Percentiles rank a stretch among this genome's conserved stretches.
Evolutionary conservation across 2,888 invertebrate species (phyloP).

Genomic region (Tipula unca): DNA sequence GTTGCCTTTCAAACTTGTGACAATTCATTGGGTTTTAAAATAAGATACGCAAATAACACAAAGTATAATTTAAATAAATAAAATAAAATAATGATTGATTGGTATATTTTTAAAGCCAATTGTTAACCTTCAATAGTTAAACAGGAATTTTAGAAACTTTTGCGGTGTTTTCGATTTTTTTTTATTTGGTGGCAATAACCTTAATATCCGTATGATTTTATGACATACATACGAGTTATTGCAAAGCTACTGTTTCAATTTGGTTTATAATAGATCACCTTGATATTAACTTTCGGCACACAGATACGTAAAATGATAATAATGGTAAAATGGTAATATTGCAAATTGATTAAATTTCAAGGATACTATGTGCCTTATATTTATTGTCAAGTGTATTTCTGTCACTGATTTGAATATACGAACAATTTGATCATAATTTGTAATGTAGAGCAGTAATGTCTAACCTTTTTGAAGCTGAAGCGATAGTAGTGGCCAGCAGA

Average conservation of each 20-base stretch:
- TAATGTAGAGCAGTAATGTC: no score
- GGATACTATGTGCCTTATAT: no score
- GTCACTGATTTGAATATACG: no score
- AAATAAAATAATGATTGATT: neutral
- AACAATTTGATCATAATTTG: no score
- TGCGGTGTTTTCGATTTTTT: neutral
- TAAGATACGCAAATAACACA: neutral
- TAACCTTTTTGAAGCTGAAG: no score
- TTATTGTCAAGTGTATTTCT: no score
- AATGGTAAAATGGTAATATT: no score
- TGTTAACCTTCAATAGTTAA: neutral
- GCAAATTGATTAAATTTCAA: no score
- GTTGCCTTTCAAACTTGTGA: no score
- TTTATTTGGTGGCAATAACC: neutral
- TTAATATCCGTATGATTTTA: neutral
- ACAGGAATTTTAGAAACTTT: neutral
- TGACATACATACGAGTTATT: neutral
- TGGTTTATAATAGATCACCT: neutral
- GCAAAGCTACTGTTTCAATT: neutral
- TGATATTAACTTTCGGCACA: neutral
- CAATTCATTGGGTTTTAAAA: neutral
- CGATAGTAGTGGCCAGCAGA: no score
- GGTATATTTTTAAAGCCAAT: neutral
- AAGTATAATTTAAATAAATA: neutral
- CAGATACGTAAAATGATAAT: no score